Conservation (phyloP, 1,140 invertebrate genomes). For the Saccostrea glomerata region DNA sequence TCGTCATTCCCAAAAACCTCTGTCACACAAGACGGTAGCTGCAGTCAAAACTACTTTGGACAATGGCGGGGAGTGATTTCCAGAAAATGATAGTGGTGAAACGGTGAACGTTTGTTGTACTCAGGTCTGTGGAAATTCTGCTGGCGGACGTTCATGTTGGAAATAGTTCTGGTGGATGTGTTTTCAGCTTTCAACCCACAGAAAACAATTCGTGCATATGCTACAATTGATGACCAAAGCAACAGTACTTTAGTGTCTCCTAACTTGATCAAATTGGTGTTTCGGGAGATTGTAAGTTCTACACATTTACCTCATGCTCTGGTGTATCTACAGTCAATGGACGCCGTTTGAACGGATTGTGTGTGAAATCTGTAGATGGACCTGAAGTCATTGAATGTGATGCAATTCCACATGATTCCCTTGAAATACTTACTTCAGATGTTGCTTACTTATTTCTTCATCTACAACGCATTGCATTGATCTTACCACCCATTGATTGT, state of each 20-base stretch:
- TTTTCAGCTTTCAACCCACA: too few species aligned
- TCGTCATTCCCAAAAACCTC: too few species aligned
- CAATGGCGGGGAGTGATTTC: too few species aligned
- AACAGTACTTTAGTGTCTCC: not conserved
- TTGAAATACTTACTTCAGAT: constrained; percentile 50
- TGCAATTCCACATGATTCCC: constrained; percentile 44
- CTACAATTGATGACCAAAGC: too few species aligned
- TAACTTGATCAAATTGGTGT: not conserved
- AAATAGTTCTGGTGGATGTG: too few species aligned
- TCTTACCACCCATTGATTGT: constrained; percentile 24
- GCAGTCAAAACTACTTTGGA: too few species aligned
- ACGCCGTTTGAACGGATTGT: not conserved
- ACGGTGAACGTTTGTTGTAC: too few species aligned
- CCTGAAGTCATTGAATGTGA: constrained; percentile 54
- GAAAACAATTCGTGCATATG: too few species aligned
- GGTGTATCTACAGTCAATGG: not conserved
- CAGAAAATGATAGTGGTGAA: too few species aligned
- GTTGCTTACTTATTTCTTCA: constrained; percentile 22
- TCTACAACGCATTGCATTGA: constrained; percentile 19
- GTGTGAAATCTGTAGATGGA: constrained; percentile 16
- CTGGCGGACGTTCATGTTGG: too few species aligned
- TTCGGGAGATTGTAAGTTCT: not conserved
- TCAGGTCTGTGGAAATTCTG: too few species aligned
- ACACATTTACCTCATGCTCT: not conserved
- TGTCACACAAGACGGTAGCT: too few species aligned